These are phyloP conservation scores for Microctonus hyperodae DNA, from an alignment of 2,888 invertebrate genomes.

Conservation along the genomic window DNA sequence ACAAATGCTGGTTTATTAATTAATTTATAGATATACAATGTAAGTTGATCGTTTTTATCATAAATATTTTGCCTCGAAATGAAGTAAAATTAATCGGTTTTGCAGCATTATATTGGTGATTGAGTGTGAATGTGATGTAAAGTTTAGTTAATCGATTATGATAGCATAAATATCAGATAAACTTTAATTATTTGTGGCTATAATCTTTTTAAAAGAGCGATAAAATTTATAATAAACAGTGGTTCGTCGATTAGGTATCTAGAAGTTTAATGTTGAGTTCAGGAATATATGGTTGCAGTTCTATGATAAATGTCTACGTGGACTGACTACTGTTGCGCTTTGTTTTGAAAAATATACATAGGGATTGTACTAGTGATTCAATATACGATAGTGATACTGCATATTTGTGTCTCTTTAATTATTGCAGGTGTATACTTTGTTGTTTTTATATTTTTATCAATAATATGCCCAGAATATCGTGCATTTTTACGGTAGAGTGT, in stretches of 20 bases:
- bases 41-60: not conserved
- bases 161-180: conserved; percentile 10
- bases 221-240: not conserved
- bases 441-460: not conserved
- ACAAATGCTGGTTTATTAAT: not conserved
- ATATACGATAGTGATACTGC: not conserved
- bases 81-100: not conserved
- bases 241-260: not conserved
- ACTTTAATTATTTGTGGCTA: not conserved
- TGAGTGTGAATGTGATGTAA: conserved; percentile 9
- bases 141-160: not conserved
- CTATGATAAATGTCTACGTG: not conserved
- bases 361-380: too few relatives aligned
- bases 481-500: not conserved
- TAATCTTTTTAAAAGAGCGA: conserved; percentile 3
- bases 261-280: too few relatives aligned
- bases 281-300: too few relatives aligned
- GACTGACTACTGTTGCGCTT: not conserved
- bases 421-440: not conserved
- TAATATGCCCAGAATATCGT: not conserved
- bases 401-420: not conserved
- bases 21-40: not conserved
- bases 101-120: not conserved
- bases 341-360: too few relatives aligned
- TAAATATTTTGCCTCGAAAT: not conserved